These are phyloP conservation scores for Drosophila mauritiana DNA, from an alignment of 1,140 invertebrate species.

Conservation along the genomic window DNA sequence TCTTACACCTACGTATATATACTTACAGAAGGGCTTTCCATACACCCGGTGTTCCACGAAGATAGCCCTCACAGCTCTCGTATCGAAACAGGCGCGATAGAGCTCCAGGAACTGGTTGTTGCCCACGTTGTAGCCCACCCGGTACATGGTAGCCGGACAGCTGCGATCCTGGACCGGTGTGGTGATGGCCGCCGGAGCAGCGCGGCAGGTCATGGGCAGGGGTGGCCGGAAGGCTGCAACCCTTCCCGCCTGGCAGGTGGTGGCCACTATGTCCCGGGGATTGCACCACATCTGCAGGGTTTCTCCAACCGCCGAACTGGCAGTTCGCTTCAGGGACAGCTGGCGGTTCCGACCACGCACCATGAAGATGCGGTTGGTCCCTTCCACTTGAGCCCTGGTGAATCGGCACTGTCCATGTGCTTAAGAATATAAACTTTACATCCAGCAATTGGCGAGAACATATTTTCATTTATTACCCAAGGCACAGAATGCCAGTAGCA, in stretches of 20 bases:
- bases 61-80: background rate
- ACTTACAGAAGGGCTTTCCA: conserved; percentile 39
- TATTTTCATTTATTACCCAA: conserved; percentile 18
- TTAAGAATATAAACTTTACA: background rate
- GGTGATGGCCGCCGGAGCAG: conserved; percentile 1
- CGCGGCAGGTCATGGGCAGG: conserved; percentile 22
- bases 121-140: conserved; percentile 30
- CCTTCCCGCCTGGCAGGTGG: conserved; percentile 8
- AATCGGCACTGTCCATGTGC: conserved; percentile 35
- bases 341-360: conserved; percentile 4
- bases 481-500: conserved; percentile 29
- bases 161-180: conserved; percentile 9
- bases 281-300: conserved; percentile 39
- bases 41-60: conserved; percentile 37
- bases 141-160: conserved; percentile 34
- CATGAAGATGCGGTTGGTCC: conserved; percentile 31
- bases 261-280: background rate
- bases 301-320: conserved; percentile 7
- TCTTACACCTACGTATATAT: too few relatives aligned
- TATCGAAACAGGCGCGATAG: conserved; percentile 44
- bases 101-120: conserved; percentile 33
- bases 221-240: background rate
- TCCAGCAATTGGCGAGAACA: too few relatives aligned
- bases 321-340: conserved; percentile 22
- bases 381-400: conserved; percentile 24